Evolutionary conservation across 2,888 invertebrate species (phyloP), one percentile per base, ranked within the genome.

Genomic region (Priapulus caudatus): DNA sequence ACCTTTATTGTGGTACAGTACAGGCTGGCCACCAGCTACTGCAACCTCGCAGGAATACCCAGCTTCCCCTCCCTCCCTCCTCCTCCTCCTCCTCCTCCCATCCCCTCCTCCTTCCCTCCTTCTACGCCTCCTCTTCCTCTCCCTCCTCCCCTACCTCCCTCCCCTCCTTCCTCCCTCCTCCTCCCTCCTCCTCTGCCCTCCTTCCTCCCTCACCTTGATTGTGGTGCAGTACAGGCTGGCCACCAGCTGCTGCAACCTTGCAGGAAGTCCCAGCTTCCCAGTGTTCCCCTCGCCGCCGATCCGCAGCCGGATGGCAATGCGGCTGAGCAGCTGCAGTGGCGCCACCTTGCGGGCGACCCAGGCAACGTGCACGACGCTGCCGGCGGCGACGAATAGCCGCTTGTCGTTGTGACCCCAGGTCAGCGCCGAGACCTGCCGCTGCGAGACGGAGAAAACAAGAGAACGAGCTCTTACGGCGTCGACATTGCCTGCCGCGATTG

Each of bases 371-470:
- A 75, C 64, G 64, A 84, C 83, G 47, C 86, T 85, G 15, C 95
- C 95, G 2, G 87, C 87, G 2, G 89, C 89, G 56, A 97, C 82
- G 72, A 97, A 95, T 60, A 98, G 76, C 22, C 97, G 79, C 61
- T 89, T 85, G 69, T 95, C 97, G 69, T 92, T 92, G 77, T 97
- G 95, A 22, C 93, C 97, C 97, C 97, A 98, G 4, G 95, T 95
- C 65, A 98, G 75, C 1, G 93, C 91, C 48, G 90, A 86, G 51
- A 95, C 86, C 3, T 84, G 82, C 59, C 83, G 80, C 85, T 86
- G 66, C n/a, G n/a, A n/a, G n/a, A n/a, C n/a, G n/a, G n/a, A n/a
- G n/a, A n/a, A n/a, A n/a, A n/a, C n/a, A n/a, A n/a, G n/a, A n/a
- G n/a, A n/a, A n/a, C n/a, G n/a, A n/a, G n/a, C n/a, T n/a, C n/a